Base-by-base conservation (phyloP, 2,797 vertebrate genomes). In the Forpus xanthops region DNA sequence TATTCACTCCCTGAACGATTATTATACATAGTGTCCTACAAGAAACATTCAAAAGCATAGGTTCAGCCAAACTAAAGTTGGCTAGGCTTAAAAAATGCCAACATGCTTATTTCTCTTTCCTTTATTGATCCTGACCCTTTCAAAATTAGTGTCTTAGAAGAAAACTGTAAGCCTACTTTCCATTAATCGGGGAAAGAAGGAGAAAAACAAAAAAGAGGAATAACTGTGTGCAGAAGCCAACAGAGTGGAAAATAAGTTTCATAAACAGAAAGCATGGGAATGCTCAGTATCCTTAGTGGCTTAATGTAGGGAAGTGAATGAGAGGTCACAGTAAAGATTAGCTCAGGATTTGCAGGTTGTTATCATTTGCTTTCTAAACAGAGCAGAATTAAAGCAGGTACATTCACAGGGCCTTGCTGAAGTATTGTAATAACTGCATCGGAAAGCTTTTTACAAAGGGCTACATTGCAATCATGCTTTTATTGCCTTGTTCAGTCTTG, bases 201-300 rank as follows among this genome's bases (percentile, higher is more conserved):
- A 5, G 8, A 4, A 10, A 28, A 27, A 8, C 20, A 9, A 16
- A 16, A 28, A 13, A 6, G 27, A 27, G 42, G 0, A 20, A 73
- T 33, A 53, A 55, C 53, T 64, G 47, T 95, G 49, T 94, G 75
- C 70, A 87, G 66, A 94, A 90, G 39, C 11, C 78, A 92, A 52
- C 8, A 9, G 56, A 94, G 27, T 86, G 55, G 79, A 95, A 97
- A 95, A 95, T 50, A 50, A n/a, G 19, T 82, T 93, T 92, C 73
- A 86, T 85, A 91, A 95, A 94, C 58, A 89, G 67, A 94, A 92
- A 96, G 91, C 85, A 90, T 87, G 87, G 82, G 93, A 96, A 94
- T 96, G 84, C 85, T 90, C 50, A 55, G 44, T 76, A 64, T 73
- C 82, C 76, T 73, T 85, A 81, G 61, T 93, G 76, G 93, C 76